These are phyloP conservation scores for Mythimna albipuncta DNA, from an alignment of 2,888 invertebrate species.

Conservation along the genomic window DNA sequence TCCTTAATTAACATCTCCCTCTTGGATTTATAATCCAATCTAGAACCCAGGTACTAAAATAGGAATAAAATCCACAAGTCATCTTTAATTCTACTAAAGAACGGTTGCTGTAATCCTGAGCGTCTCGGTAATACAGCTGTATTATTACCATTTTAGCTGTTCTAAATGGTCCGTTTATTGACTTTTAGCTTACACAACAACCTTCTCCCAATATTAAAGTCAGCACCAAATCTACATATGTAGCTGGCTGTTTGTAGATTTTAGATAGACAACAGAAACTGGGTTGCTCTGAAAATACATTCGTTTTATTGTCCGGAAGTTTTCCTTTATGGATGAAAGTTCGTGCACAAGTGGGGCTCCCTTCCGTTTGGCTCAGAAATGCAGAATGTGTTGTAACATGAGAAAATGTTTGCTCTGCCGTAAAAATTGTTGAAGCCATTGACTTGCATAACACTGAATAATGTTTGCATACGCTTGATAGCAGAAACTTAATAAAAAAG, in stretches of 20 bases:
- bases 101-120: no score
- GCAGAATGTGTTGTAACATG: conserved; percentile 38
- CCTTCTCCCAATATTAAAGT: background rate
- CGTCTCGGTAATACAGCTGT: background rate
- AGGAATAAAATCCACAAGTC: background rate
- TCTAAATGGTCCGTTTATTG: background rate
- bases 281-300: conserved; percentile 47
- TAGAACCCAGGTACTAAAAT: background rate
- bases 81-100: background rate
- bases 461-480: background rate
- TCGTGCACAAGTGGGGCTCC: conserved; percentile 70
- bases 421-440: background rate
- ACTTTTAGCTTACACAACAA: conserved; percentile 3
- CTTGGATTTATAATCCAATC: no score
- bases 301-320: conserved; percentile 39
- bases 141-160: background rate
- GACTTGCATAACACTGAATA: conserved; percentile 12
- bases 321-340: conserved; percentile 47
- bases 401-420: conserved; percentile 1
- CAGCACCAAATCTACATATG: background rate
- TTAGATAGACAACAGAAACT: conserved; percentile 35
- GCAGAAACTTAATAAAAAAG: conserved; percentile 13
- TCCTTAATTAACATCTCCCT: background rate
- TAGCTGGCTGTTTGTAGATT: conserved; percentile 8
- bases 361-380: conserved; percentile 52